These are phyloP conservation scores for Stenopsyche tienmushanensis DNA, from an alignment of 1,140 invertebrate genomes.

Conservation along the genomic window DNA sequence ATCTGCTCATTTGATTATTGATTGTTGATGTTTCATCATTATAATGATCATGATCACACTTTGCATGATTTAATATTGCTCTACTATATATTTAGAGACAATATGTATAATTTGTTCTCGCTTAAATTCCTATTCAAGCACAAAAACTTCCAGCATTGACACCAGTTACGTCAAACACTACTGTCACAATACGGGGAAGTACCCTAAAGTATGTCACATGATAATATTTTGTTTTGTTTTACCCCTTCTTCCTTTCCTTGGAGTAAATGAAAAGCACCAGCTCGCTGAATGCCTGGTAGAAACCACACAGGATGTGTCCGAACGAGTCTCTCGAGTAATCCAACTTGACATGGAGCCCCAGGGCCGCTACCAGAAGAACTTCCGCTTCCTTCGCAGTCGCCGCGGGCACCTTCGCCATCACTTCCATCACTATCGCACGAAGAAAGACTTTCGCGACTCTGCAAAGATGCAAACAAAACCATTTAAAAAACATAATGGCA, in stretches of 20 bases:
- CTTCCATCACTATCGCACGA: conserved; percentile 25
- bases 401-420: conserved; percentile 29
- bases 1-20: too few relatives aligned
- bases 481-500: background rate
- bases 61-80: too few relatives aligned
- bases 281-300: conserved; percentile 87
- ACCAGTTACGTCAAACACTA: too few relatives aligned
- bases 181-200: too few relatives aligned
- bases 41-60: too few relatives aligned
- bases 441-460: conserved; percentile 55
- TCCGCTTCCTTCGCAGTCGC: conserved; percentile 52
- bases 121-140: too few relatives aligned
- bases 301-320: conserved; percentile 95
- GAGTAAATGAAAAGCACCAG: conserved; percentile 87
- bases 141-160: too few relatives aligned
- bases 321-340: conserved; percentile 81
- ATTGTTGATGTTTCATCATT: too few relatives aligned
- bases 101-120: too few relatives aligned
- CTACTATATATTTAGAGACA: too few relatives aligned
- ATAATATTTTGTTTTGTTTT: too few relatives aligned
- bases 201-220: too few relatives aligned
- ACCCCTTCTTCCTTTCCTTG: conserved; percentile 92
- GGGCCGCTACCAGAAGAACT: conserved; percentile 53
- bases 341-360: conserved; percentile 73
- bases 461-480: conserved; percentile 14